These are phyloP conservation scores for Mustelus asterias DNA, from an alignment of 2,113 vertebrate species.

Conservation along the genomic window DNA sequence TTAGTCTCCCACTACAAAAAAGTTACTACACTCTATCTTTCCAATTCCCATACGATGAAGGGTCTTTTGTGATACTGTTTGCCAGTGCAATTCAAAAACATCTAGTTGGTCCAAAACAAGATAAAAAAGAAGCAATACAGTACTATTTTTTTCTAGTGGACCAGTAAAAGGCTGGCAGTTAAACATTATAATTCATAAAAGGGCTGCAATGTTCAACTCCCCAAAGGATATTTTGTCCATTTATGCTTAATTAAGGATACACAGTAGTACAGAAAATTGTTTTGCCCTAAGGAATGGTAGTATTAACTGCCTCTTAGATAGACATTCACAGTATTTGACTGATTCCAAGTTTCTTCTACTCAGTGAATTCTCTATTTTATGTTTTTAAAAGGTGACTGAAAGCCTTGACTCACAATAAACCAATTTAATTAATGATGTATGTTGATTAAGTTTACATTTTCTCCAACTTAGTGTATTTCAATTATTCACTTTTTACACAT, in stretches of 20 bases:
- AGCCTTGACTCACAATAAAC: neutral
- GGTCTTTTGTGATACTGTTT: neutral
- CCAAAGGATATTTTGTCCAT: neutral
- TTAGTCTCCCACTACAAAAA: neutral
- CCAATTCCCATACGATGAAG: neutral
- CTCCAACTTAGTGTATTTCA: conserved; percentile 19
- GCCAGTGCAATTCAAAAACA: neutral
- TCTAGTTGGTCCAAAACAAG: conserved; percentile 9
- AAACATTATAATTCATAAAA: neutral
- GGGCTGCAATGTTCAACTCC: conserved; percentile 8
- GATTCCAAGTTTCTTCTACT: neutral
- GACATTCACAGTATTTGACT: neutral
- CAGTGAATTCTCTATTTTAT: neutral
- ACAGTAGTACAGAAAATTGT: neutral
- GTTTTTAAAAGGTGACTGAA: neutral
- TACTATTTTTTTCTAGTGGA: conserved; percentile 18
- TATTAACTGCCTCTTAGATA: neutral
- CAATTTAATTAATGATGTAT: neutral
- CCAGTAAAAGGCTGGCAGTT: conserved; percentile 1
- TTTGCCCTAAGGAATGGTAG: neutral
- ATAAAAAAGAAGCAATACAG: neutral
- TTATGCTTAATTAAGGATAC: conserved; percentile 3
- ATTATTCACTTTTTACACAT: neutral
- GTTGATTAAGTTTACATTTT: conserved; percentile 42
- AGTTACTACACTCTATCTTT: neutral